Conservation (phyloP, 2,113 vertebrate species). For the Cavia aperea region DNA sequence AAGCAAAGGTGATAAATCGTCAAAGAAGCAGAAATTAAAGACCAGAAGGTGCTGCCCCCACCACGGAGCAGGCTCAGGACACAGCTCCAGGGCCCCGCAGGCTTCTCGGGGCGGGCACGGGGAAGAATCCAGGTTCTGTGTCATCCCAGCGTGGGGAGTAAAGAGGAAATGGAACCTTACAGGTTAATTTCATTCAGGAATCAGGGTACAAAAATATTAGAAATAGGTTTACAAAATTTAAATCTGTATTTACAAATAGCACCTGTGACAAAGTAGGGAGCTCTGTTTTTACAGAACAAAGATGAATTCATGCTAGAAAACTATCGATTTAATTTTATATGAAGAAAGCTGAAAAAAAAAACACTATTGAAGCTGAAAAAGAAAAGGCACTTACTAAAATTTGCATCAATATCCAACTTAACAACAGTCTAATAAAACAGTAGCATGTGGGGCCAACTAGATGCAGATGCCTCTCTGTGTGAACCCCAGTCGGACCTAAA, state of each 20-base stretch:
- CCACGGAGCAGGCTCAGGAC: not conserved
- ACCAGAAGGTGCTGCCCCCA: not conserved
- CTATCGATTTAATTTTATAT: not conserved
- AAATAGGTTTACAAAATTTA: not conserved
- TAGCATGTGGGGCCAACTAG: not conserved
- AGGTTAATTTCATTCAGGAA: not conserved
- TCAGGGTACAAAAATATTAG: not conserved
- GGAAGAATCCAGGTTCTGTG: not conserved
- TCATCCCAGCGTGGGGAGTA: not conserved
- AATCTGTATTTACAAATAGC: not conserved
- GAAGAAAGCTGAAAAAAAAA: not conserved
- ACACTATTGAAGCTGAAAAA: not conserved
- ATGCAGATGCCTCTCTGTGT: not conserved
- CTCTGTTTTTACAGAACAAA: not conserved
- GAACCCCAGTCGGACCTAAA: not conserved
- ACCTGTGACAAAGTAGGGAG: not conserved
- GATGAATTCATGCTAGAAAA: not conserved
- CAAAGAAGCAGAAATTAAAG: not conserved
- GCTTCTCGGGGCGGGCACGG: not conserved
- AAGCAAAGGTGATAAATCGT: not conserved
- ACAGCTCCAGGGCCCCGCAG: not conserved
- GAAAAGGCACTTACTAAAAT: not conserved
- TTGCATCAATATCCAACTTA: not conserved
- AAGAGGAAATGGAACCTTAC: not conserved
- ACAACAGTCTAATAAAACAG: not conserved